Percentiles rank a stretch among this genome's conserved stretches.
phyloP scores from a whole-genome alignment of 2,113 vertebrate species.

The Hippocampus barbouri region DNA sequence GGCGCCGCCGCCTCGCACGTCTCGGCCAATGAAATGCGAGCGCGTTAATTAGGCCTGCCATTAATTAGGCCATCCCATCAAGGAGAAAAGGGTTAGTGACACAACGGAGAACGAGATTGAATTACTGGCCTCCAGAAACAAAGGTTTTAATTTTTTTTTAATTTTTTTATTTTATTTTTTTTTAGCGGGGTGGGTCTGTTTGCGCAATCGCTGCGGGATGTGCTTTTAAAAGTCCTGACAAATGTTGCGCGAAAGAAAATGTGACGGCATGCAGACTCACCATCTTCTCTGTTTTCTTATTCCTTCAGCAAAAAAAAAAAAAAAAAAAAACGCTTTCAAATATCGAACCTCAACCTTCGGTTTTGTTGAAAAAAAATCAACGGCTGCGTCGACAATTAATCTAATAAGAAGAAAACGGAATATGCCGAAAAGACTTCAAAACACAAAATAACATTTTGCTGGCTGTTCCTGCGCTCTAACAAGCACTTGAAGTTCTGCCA shows the following conservation, averaged over 20 bases:
- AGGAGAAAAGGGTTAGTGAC: slow-evolving; percentile 58
- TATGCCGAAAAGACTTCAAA: background rate
- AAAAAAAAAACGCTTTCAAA: background rate
- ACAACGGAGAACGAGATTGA: slow-evolving; percentile 29
- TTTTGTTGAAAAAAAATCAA: background rate
- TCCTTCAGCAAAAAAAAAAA: background rate
- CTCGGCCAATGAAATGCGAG: slow-evolving; percentile 61
- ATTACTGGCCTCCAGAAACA: slow-evolving; percentile 33
- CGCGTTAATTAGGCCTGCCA: slow-evolving; percentile 66
- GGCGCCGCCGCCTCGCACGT: slow-evolving; percentile 56
- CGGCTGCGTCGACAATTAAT: background rate
- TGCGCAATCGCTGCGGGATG: slow-evolving; percentile 7
- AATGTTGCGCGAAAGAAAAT: background rate
- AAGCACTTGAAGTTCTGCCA: background rate
- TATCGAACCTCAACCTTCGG: background rate
- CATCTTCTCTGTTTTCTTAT: background rate
- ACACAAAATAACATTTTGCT: background rate
- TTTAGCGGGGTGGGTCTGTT: background rate
- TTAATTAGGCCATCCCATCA: slow-evolving; percentile 66
- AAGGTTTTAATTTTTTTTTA: slow-evolving; percentile 9
- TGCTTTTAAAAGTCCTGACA: background rate
- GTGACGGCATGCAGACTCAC: background rate
- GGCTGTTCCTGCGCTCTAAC: background rate
- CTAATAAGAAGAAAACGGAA: background rate
- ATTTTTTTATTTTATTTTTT: background rate